These are phyloP conservation scores for Pteropus rufus DNA, from an alignment of 2,797 vertebrate species.

Conservation along the genomic window DNA sequence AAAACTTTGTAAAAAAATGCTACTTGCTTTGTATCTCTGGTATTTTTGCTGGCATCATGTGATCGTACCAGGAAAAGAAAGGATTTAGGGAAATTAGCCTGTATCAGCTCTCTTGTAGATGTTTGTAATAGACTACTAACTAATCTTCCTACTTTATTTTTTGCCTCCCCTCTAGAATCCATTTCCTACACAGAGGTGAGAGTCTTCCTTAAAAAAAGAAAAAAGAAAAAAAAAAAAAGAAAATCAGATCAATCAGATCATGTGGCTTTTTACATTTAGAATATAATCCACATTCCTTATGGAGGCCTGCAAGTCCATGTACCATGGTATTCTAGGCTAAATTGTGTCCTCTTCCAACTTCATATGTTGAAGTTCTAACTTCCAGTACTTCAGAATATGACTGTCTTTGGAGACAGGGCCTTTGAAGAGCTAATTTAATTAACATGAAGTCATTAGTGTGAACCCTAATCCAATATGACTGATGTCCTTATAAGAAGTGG, in stretches of 20 bases:
- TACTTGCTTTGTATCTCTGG: background rate
- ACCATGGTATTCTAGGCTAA: background rate
- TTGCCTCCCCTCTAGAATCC: background rate
- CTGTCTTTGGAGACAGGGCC: background rate
- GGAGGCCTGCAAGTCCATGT: background rate
- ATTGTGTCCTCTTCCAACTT: background rate
- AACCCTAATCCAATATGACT: background rate
- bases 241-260: background rate
- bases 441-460: background rate
- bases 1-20: background rate
- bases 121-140: background rate
- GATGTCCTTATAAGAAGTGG: background rate
- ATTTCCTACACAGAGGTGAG: background rate
- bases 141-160: background rate
- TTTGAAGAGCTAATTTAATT: background rate
- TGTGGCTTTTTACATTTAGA: background rate
- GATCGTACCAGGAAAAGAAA: background rate
- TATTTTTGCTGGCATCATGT: background rate
- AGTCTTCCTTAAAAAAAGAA: background rate
- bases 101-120: background rate
- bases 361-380: background rate
- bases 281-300: background rate
- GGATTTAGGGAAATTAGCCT: background rate
- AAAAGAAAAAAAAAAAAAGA: background rate
- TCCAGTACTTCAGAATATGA: background rate